A percentile compares a stretch with the other conserved stretches of the same genome.
Conservation (phyloP, 1,140 invertebrate species). For the Zaprionus tsacasi region DNA sequence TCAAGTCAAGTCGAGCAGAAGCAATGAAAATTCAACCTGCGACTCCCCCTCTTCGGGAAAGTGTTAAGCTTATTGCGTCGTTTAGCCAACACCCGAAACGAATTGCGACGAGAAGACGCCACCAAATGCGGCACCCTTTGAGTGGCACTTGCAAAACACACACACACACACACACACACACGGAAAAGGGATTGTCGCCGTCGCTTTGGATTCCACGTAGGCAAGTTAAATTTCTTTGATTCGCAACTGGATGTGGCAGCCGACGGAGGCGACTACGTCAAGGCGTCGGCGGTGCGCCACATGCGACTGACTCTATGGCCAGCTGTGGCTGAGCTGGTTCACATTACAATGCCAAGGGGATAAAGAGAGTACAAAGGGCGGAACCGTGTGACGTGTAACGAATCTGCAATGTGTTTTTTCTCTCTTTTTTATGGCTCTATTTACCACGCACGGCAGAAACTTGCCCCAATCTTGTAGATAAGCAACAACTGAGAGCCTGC, state of each 20-base stretch:
- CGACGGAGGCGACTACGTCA: conserved; percentile 17
- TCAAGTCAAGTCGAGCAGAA: conserved; percentile 74
- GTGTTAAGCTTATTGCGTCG: conserved; percentile 81
- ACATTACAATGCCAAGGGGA: conserved; percentile 20
- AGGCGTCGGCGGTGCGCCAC: conserved; percentile 56
- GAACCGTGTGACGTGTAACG: conserved; percentile 68
- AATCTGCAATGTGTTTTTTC: conserved; percentile 66
- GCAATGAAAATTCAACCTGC: conserved; percentile 70
- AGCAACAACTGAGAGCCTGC: conserved; percentile 39
- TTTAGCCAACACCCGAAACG: conserved; percentile 74
- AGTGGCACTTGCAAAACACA: conserved; percentile 56
- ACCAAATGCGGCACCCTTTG: conserved; percentile 65
- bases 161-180: conserved; percentile 13
- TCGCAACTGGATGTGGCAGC: conserved; percentile 43
- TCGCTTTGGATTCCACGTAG: conserved; percentile 65
- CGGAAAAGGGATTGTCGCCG: conserved; percentile 16
- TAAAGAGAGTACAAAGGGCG: neutral
- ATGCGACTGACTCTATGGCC: conserved; percentile 37
- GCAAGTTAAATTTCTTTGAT: conserved; percentile 76
- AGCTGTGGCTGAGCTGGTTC: conserved; percentile 16
- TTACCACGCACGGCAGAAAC: conserved; percentile 57
- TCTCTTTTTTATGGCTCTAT: conserved; percentile 77
- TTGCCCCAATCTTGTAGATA: conserved; percentile 60
- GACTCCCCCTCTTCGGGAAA: conserved; percentile 33
- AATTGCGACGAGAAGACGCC: conserved; percentile 66